phyloP scores from a whole-genome alignment of 2,113 vertebrate species.

The Neofelis nebulosa region DNA sequence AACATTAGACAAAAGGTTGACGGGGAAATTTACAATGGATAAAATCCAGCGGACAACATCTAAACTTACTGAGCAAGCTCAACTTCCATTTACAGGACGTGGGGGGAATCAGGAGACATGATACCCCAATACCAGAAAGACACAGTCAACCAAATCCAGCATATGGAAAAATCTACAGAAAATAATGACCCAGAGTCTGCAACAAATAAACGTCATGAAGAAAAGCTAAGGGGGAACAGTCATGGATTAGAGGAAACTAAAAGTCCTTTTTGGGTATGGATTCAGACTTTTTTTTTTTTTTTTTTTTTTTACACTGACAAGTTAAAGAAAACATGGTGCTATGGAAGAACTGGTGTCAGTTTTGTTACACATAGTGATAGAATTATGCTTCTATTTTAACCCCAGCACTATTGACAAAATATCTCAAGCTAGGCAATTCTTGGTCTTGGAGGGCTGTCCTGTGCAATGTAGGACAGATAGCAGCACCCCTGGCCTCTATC shows the following conservation, averaged over 20 bases:
- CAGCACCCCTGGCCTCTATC: background rate
- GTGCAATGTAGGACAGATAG: accelerated
- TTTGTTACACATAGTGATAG: background rate
- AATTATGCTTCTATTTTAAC: background rate
- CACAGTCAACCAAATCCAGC: background rate
- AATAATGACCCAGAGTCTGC: background rate
- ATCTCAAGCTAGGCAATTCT: background rate
- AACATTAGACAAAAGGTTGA: background rate
- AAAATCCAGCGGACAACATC: background rate
- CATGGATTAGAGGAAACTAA: background rate
- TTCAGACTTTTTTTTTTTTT: background rate
- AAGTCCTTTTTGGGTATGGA: background rate
- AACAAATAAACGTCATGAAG: background rate
- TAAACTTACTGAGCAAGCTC: background rate
- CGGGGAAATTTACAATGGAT: background rate
- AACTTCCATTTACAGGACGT: background rate
- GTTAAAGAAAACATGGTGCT: background rate
- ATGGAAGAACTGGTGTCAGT: background rate
- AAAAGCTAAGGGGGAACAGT: background rate
- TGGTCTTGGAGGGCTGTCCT: background rate
- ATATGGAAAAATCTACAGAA: background rate
- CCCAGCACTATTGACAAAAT: background rate
- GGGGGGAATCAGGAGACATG: background rate
- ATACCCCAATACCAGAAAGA: background rate
- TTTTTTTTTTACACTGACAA: background rate